These are phyloP conservation scores for Catocala fraxini DNA, from an alignment of 2,888 invertebrate genomes.

Conservation along the genomic window DNA sequence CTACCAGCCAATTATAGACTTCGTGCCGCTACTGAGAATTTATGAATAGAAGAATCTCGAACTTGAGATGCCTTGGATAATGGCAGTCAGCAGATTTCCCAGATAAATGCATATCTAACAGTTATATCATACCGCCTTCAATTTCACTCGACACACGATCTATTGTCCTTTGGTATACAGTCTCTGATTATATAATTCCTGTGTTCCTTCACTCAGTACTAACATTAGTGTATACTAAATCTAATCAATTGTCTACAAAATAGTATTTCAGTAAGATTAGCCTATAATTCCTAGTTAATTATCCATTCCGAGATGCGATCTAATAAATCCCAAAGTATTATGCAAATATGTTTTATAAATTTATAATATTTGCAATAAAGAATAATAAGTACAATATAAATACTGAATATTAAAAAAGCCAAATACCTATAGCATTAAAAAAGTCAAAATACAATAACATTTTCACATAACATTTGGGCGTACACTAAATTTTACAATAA, in stretches of 20 bases:
- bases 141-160: constrained; percentile 18
- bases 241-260: constrained; percentile 53
- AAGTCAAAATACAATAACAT: constrained; percentile 21
- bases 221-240: constrained; percentile 32
- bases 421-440: constrained; percentile 5
- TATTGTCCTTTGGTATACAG: constrained; percentile 37
- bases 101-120: too few species aligned
- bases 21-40: too few species aligned
- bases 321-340: constrained; percentile 47
- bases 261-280: constrained; percentile 58
- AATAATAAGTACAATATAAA: constrained; percentile 32
- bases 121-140: constrained; percentile 3
- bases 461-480: constrained; percentile 35
- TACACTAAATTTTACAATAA: constrained; percentile 38
- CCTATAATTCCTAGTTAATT: constrained; percentile 57
- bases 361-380: constrained; percentile 32
- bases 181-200: constrained; percentile 38
- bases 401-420: constrained; percentile 14
- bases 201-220: constrained; percentile 32
- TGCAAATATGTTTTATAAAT: constrained; percentile 41
- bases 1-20: too few species aligned
- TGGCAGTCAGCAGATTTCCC: too few species aligned
- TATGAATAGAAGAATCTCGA: too few species aligned
- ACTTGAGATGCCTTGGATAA: too few species aligned
- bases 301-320: constrained; percentile 52